Base-by-base conservation (phyloP, 2,113 vertebrate genomes). In the Cyprinodon variegatus region DNA sequence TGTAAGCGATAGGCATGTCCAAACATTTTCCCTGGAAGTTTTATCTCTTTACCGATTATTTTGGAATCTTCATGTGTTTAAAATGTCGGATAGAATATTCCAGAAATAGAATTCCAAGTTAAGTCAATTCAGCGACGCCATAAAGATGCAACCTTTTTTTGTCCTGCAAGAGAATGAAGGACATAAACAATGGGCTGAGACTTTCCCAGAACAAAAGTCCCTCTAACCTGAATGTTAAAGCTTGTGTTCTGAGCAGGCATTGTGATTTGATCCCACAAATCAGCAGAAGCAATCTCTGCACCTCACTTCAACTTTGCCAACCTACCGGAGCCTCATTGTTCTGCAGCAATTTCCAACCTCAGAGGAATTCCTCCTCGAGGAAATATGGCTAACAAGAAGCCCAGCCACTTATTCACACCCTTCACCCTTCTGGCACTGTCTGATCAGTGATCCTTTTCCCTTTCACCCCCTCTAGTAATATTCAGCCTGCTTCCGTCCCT, bases 281-380 rank as follows among this genome's bases (percentile, higher is more conserved):
- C 86, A 78, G 74, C 72, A 60, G 76, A 68, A 70, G 37, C 69
- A 74, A 88, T 86, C 86, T 89, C 77, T 85, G 83, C 70, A 74
- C 79, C 57, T 70, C 70, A 57, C 70, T 86, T 89, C 84, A 83
- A 87, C 83, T 77, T 83, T 68, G 41, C 82, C 77, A 89, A 85
- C 81, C 61, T 77, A 79, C 74, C 79, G n/a, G 36, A 73, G 85
- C 64, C 83, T 83, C 87, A 93, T 93, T 93, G 93, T 93, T 94
- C 90, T 86, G 77, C 81, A 83, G 84, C 83, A 86, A 90, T 93
- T 93, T 89, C 90, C 84, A 93, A 86, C 85, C 91, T 93, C 92
- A 48, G 87, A 88, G 88, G 94, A 95, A 92, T 93, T 93, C 92
- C 90, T 94, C 82, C 84, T 87, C 80, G 93, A 94, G 95, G 93